Percentiles rank a stretch among this genome's conserved stretches.
Conservation (phyloP, 2,113 vertebrate species). For the Penelope pileata region DNA sequence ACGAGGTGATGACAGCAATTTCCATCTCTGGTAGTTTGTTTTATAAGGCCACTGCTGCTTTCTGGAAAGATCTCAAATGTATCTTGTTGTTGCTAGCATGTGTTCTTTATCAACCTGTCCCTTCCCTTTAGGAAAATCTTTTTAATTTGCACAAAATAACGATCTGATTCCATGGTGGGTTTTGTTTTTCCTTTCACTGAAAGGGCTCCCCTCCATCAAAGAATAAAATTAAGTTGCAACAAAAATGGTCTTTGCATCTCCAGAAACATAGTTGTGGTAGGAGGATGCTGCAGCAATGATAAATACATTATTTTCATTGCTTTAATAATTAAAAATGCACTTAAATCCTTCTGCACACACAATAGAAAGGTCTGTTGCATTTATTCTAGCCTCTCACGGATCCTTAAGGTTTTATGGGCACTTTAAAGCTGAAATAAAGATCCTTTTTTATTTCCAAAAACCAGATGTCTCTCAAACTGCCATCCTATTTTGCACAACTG, state of each 20-base stretch:
- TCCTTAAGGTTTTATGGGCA: conserved; percentile 42
- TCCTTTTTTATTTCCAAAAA: conserved; percentile 42
- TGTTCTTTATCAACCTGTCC: not conserved
- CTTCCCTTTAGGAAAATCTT: not conserved
- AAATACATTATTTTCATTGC: conserved; percentile 33
- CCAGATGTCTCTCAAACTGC: conserved; percentile 30
- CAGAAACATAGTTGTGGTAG: not conserved
- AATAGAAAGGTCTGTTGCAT: conserved; percentile 19
- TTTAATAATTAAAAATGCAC: conserved; percentile 73
- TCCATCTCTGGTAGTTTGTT: not conserved
- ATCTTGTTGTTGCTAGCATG: not conserved
- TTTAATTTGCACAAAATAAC: not conserved
- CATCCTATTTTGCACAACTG: not conserved
- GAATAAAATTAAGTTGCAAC: not conserved
- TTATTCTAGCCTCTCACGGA: conserved; percentile 42
- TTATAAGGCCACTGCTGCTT: not conserved
- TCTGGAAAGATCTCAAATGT: not conserved
- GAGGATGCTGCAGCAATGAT: conserved; percentile 12
- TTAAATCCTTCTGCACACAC: not conserved
- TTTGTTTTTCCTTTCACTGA: not conserved
- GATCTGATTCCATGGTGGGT: not conserved
- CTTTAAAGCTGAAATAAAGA: conserved; percentile 57
- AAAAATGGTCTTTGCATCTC: not conserved
- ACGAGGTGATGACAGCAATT: not conserved
- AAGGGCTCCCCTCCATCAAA: not conserved